Base-by-base conservation (phyloP, 2,113 vertebrate species). In the Heterochromis multidens region DNA sequence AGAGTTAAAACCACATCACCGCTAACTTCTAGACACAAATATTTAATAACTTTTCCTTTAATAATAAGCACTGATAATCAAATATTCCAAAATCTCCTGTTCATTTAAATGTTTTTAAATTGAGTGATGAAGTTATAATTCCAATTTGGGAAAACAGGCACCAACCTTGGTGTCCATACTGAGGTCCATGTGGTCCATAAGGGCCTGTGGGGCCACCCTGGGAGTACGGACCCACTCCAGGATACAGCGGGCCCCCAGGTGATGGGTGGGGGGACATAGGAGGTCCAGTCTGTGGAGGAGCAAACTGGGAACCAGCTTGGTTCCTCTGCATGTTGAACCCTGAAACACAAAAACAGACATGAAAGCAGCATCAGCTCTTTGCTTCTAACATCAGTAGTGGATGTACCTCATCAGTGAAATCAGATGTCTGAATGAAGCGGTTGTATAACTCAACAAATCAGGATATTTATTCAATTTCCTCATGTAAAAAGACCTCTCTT, bases 151-250 rank as follows among this genome's bases (percentile, higher is more conserved):
- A 11, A 57, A 58, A 8, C 21, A 37, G 35, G 4, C 35, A 88
- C 93, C 90, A 95, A 98, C 98, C 98, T 98, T 98, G 98, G 88
- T 97, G 97, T 94, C 97, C 98, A 87, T 98, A 99, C 83, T 98
- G 98, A 89, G 96, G 96, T 93, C 97, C 97, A 91, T 98, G 98
- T 79, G 97, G 95, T 91, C 97, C 98, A 4, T 98, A 99, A 85
- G 96, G 94, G 91, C 97, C 96, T 60, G 97, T 93, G 56, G 97
- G 96, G 92, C 97, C 97, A 87, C 95, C 96, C 94, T 99, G 98
- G 90, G 97, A 95, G 94, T 98, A 99, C 86, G 96, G 93, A 87
- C 97, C 85, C 79, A 98, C 97, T 77, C 97, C 97, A 81, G 97
- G 95, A 91, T 99, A 98, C 94, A 98, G 92, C 67, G 98, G 97